Evolutionary conservation across 2,113 vertebrate genomes (phyloP).

Genomic region (Anhinga rufa): DNA sequence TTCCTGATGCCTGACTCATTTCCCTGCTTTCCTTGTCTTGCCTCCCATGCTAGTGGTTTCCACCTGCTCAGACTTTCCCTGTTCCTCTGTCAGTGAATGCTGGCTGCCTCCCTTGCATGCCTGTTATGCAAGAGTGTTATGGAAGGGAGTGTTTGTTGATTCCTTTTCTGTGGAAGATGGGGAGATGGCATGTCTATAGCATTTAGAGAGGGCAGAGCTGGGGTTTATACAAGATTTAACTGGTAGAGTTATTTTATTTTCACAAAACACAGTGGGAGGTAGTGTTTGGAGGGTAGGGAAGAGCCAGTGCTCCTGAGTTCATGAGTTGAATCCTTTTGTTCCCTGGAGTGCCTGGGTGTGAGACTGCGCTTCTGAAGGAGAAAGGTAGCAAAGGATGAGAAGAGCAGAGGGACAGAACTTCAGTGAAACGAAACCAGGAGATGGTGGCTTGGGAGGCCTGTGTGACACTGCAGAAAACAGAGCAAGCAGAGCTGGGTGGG

Average conservation of each 20-base stretch:
- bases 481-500: neutral
- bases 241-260: neutral
- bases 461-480: neutral
- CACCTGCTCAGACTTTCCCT: slow-evolving; percentile 28
- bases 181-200: neutral
- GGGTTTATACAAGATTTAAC: neutral
- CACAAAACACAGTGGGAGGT: neutral
- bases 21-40: slow-evolving; percentile 50
- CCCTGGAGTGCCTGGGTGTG: neutral
- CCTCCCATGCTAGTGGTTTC: slow-evolving; percentile 36
- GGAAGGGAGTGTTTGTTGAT: neutral
- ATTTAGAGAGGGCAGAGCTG: neutral
- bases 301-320: neutral
- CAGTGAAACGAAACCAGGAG: neutral
- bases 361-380: neutral
- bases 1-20: slow-evolving; percentile 59
- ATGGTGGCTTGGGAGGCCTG: neutral
- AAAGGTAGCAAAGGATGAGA: neutral
- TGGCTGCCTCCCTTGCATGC: neutral
- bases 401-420: neutral
- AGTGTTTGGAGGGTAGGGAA: neutral
- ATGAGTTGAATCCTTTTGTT: neutral
- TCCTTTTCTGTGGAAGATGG: neutral
- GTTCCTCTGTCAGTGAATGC: neutral
- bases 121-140: neutral